Conservation (phyloP, 2,797 vertebrate species). For the Agapornis canus region DNA sequence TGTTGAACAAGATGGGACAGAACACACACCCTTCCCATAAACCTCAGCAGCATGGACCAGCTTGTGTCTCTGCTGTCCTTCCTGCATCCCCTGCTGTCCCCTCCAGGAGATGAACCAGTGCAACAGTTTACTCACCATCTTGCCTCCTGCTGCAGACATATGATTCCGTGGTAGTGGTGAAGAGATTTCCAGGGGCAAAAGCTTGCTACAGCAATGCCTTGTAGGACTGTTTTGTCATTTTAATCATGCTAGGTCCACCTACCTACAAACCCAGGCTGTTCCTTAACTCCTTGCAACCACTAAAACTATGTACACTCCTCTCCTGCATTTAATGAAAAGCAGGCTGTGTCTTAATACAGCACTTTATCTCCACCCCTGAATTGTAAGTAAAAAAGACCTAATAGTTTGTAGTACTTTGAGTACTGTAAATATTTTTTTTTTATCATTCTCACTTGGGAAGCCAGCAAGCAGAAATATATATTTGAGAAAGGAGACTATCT, state of each 20-base stretch:
- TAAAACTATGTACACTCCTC: neutral
- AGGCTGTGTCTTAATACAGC: neutral
- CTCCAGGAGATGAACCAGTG: neutral
- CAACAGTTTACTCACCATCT: neutral
- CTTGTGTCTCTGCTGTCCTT: neutral
- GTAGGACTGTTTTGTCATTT: neutral
- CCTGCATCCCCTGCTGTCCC: rapidly evolving
- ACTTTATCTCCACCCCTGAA: neutral
- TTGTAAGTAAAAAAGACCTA: neutral
- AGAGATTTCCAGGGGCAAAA: neutral
- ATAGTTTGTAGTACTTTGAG: neutral
- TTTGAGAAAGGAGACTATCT: neutral
- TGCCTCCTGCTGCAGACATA: rapidly evolving
- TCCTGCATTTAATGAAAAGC: neutral
- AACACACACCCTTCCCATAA: neutral
- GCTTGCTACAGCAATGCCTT: neutral
- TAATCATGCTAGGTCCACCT: neutral
- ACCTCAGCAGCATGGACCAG: neutral
- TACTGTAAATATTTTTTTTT: neutral
- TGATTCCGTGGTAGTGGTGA: neutral
- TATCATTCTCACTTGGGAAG: neutral
- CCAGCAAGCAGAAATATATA: neutral
- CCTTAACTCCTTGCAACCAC: neutral
- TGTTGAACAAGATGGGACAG: neutral
- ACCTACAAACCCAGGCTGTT: neutral